A percentile compares a stretch with the other conserved stretches of the same genome.
phyloP scores from a whole-genome alignment of 2,888 invertebrate genomes.

The Latrodectus elegans region DNA sequence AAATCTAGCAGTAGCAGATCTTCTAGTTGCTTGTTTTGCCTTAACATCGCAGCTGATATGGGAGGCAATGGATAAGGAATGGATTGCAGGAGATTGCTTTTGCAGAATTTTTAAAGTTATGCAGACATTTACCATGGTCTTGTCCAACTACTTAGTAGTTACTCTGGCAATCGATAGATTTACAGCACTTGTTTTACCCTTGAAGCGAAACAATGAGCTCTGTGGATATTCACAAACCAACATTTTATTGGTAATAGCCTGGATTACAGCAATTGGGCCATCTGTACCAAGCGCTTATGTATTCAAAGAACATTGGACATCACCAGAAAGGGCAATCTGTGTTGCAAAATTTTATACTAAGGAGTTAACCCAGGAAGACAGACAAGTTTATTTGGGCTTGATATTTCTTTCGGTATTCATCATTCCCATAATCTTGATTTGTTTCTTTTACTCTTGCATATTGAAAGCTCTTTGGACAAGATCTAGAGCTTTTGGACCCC shows the following conservation, averaged over 20 bases:
- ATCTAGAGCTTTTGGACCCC: constrained; percentile 8
- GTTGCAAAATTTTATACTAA: constrained; percentile 63
- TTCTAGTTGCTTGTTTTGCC: constrained; percentile 74
- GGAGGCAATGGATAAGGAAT: constrained; percentile 74
- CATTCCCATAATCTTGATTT: constrained; percentile 52
- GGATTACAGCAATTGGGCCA: constrained; percentile 52
- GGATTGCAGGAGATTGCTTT: constrained; percentile 74
- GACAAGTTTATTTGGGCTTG: constrained; percentile 63
- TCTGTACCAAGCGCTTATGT: constrained; percentile 62
- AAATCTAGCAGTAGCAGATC: constrained; percentile 74
- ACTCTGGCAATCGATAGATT: constrained; percentile 74
- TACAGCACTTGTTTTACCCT: constrained; percentile 74
- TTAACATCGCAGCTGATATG: constrained; percentile 74
- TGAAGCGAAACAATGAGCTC: constrained; percentile 54
- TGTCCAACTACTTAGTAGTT: constrained; percentile 75
- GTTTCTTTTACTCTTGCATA: constrained; percentile 49
- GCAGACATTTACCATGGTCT: constrained; percentile 74
- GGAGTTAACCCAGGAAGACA: constrained; percentile 3
- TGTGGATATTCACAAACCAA: constrained; percentile 9
- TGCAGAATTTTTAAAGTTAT: constrained; percentile 75
- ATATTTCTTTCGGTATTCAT: constrained; percentile 61
- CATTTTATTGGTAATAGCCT: constrained; percentile 25
- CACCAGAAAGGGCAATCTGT: constrained; percentile 53
- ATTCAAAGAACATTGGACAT: constrained; percentile 34
- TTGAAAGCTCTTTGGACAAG: constrained; percentile 51